phyloP scores from a whole-genome alignment of 2,797 vertebrate species.

The Tenualosa ilisha region DNA sequence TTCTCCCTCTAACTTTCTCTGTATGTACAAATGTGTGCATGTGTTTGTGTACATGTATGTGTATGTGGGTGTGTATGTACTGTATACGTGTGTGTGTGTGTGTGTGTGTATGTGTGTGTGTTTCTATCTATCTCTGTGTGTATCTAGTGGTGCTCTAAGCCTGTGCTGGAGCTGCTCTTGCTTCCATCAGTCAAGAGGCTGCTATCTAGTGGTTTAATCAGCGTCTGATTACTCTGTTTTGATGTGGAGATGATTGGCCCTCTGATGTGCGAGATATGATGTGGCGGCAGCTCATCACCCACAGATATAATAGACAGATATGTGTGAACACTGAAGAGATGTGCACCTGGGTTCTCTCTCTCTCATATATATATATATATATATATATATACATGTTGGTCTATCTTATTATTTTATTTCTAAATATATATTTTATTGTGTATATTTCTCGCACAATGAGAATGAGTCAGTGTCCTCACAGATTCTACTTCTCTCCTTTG shows the following conservation, averaged over 20 bases:
- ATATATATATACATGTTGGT: not conserved
- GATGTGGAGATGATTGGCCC: constrained; percentile 29
- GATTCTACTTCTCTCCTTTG: not conserved
- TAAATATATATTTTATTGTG: too few species aligned
- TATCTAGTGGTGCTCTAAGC: not conserved
- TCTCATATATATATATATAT: not conserved
- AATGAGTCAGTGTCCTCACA: not conserved
- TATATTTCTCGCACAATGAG: not conserved
- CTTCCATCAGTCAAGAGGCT: constrained; percentile 26
- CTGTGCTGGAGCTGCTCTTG: constrained; percentile 23
- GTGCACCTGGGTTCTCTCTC: not conserved
- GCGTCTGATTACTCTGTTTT: constrained; percentile 11
- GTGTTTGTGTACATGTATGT: not conserved
- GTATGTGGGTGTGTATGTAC: not conserved
- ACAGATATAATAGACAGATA: constrained; percentile 16
- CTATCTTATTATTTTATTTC: not conserved
- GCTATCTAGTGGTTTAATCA: constrained; percentile 11
- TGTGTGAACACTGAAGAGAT: not conserved
- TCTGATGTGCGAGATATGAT: constrained; percentile 38
- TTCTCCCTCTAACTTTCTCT: not conserved
- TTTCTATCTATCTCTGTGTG: not conserved
- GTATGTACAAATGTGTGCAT: too few species aligned
- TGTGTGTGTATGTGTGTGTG: not conserved
- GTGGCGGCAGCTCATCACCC: constrained; percentile 1
- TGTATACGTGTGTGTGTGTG: not conserved